Base-by-base conservation (phyloP, 2,888 invertebrate species). In the Xylophagus ater region DNA sequence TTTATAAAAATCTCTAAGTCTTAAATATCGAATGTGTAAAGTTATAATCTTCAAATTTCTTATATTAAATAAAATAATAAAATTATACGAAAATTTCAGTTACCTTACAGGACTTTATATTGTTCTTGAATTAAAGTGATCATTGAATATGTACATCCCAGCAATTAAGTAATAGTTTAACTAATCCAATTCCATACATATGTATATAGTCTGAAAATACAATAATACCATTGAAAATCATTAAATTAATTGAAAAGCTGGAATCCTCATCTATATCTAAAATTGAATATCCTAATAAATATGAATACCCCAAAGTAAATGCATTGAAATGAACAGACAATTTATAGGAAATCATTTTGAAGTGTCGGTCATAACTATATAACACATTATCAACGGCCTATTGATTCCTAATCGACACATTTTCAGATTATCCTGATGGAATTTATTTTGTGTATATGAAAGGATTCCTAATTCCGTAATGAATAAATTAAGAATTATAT, bases 361-460 rank as follows among this genome's bases (percentile, higher is more conserved):
- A 30, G 37, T 14, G 20, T 38, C 31, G 31, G 25, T 32, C 19
- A 26, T n/a, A 26, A 5, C 5, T n/a, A 28, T 33, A 38, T 33
- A 32, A 17, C 17, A 38, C 33, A 38, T 38, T 38, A 38, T 38
- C 38, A 38, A 38, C 32, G 38, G 38, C 18, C 38, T 38, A 38
- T 38, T 38, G 38, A 38, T 38, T 38, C 33, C 38, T 38, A 38
- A 38, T 38, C 38, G 33, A n/a, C 38, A n/a, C n/a, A n/a, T n/a
- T n/a, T n/a, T n/a, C n/a, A n/a, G n/a, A n/a, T n/a, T n/a, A n/a
- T n/a, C n/a, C n/a, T n/a, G n/a, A n/a, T n/a, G n/a, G n/a, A n/a
- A n/a, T n/a, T n/a, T n/a, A n/a, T n/a, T n/a, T n/a, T n/a, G n/a
- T n/a, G n/a, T n/a, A n/a, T n/a, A n/a, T n/a, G n/a, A n/a, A n/a